Percentiles rank a stretch among this genome's conserved stretches.
Evolutionary conservation across 1,140 invertebrate genomes (phyloP).

Genomic region (Drosophila lini): DNA sequence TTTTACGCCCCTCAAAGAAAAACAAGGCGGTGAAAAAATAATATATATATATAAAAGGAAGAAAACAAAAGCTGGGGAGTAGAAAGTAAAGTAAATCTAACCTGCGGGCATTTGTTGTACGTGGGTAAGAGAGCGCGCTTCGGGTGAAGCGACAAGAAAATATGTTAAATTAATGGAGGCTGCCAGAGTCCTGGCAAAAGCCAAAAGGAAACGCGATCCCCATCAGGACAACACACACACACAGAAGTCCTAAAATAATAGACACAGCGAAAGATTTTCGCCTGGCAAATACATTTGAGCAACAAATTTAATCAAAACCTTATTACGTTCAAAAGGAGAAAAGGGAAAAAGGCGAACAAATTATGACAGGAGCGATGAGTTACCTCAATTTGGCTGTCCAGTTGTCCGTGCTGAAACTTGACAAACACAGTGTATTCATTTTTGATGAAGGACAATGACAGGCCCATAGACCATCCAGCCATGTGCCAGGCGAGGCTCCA

Average conservation of each 20-base stretch:
- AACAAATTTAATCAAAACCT: slow-evolving; percentile 76
- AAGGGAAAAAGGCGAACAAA: slow-evolving; percentile 16
- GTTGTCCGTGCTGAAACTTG: slow-evolving; percentile 29
- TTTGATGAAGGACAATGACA: slow-evolving; percentile 41
- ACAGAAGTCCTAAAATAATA: slow-evolving; percentile 58
- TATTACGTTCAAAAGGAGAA: slow-evolving; percentile 28
- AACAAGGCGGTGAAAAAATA: slow-evolving; percentile 9
- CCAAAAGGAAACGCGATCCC: slow-evolving; percentile 25
- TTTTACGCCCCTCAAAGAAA: slow-evolving; percentile 54
- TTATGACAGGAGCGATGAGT: slow-evolving; percentile 34
- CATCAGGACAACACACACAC: slow-evolving; percentile 7
- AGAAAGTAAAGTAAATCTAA: slow-evolving; percentile 31
- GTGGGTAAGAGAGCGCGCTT: slow-evolving; percentile 6
- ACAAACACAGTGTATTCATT: slow-evolving; percentile 36
- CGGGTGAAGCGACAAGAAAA: slow-evolving; percentile 26
- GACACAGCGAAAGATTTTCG: slow-evolving; percentile 43
- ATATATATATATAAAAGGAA: neutral
- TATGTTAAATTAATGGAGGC: slow-evolving; percentile 60
- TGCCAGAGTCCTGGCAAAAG: slow-evolving; percentile 1
- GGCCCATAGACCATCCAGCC: slow-evolving; percentile 5
- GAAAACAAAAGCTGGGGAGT: slow-evolving; percentile 6
- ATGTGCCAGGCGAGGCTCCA: neutral
- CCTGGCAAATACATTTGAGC: slow-evolving; percentile 48
- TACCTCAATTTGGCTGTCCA: slow-evolving; percentile 30
- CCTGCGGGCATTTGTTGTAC: slow-evolving; percentile 24